These are phyloP conservation scores for Stenopsyche tienmushanensis DNA, from an alignment of 1,140 invertebrate species.

Conservation along the genomic window DNA sequence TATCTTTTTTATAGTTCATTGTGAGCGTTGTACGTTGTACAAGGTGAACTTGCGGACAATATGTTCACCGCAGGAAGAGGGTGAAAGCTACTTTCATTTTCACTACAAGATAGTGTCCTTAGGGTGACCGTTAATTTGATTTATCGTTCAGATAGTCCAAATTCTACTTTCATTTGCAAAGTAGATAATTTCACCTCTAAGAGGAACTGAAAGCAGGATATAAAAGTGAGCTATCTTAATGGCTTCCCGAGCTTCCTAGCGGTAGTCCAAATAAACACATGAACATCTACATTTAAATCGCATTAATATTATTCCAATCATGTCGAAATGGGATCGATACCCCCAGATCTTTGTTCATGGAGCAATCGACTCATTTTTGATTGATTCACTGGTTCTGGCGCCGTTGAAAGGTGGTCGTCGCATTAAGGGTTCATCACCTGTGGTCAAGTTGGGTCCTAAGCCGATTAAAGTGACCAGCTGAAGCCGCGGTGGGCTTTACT, in stretches of 20 bases:
- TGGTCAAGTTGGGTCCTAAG: background rate
- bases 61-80: conserved; percentile 10
- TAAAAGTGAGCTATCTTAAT: too few species aligned
- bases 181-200: too few species aligned
- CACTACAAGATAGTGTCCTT: conserved; percentile 17
- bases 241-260: too few species aligned
- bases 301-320: background rate
- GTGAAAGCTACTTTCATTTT: conserved; percentile 22
- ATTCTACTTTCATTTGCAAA: conserved; percentile 6
- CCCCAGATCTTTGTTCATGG: too few species aligned
- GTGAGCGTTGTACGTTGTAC: too few species aligned
- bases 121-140: conserved; percentile 20
- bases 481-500: background rate
- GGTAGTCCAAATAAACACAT: background rate
- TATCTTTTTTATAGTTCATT: too few species aligned
- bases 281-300: conserved; percentile 3
- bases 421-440: background rate
- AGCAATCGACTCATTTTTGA: too few species aligned
- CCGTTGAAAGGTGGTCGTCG: too few species aligned
- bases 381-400: too few species aligned
- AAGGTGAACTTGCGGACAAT: background rate
- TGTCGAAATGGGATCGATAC: background rate
- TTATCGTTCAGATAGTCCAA: conserved; percentile 6
- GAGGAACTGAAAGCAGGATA: too few species aligned
- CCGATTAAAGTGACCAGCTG: background rate